Evolutionary conservation across 2,888 invertebrate species (phyloP), one percentile per base, ranked within the genome.

Genomic region (Caenorhabditis afra): DNA sequence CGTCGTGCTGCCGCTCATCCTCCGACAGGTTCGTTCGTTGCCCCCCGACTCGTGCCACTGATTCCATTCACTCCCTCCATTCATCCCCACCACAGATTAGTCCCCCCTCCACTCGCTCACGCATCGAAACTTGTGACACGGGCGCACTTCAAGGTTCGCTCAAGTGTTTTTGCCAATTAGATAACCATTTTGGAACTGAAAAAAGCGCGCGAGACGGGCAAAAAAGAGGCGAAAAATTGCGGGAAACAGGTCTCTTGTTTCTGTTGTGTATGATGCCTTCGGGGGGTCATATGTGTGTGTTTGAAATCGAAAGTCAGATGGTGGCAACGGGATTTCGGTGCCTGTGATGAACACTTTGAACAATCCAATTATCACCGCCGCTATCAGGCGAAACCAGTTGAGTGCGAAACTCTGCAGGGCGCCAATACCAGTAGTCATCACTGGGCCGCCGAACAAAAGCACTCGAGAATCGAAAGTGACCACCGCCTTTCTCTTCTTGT

Each of bases 11-110:
- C 29, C 29, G 29, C 29, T 29, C 49, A 50, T 53, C n/a, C n/a
- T n/a, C 53, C 49, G 59, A 71, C 71, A 71, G 71, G 71, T 71
- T 71, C 71, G 70, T 70, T 62, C 8, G 16, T 49, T 49, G 37
- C 37, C 39, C 35, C 4, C 16, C 50, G 55, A 20, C 16, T 41
- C 62, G 52, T 62, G 47, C 62, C 62, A 62, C 61, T 71, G 62
- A 71, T 71, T 71, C 47, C 68, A 61, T 23, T 61, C 44, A 53
- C 59, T 29, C 29, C 59, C 52, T 41, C 44, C 49, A 59, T 20
- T n/a, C n/a, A n/a, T n/a, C n/a, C n/a, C n/a, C n/a, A n/a, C n/a
- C n/a, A n/a, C 44, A 59, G 59, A 41, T 41, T 41, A 41, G 41
- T 2, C 41, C 41, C 41, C 41, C 41, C 11, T 14, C 11, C 3